A percentile compares a stretch with the other conserved stretches of the same genome.
These are phyloP conservation scores for Cyanistes caeruleus DNA, from an alignment of 2,113 vertebrate genomes.

Conservation along the genomic window DNA sequence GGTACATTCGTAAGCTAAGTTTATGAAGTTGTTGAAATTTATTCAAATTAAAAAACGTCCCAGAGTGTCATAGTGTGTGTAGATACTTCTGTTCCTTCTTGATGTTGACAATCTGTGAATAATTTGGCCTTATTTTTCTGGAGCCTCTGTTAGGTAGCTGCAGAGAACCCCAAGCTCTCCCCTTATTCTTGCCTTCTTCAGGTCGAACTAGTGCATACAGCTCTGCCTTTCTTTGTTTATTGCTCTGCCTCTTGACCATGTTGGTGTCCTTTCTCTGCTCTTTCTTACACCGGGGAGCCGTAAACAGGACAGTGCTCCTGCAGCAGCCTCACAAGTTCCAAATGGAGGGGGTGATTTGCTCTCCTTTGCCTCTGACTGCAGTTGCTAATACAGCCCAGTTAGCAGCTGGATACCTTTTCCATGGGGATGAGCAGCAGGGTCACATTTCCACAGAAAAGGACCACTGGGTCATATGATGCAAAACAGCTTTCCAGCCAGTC, in stretches of 20 bases:
- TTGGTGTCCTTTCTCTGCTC: background rate
- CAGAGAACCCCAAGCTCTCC: background rate
- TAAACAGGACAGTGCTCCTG: background rate
- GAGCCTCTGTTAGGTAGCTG: background rate
- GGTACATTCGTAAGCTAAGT: background rate
- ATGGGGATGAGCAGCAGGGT: background rate
- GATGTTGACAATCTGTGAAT: background rate
- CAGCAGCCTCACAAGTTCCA: background rate
- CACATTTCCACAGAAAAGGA: background rate
- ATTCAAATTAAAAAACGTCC: background rate
- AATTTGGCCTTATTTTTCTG: background rate
- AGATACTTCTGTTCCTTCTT: background rate
- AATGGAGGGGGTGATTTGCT: background rate
- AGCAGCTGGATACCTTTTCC: background rate
- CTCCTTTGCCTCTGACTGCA: background rate
- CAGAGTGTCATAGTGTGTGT: background rate
- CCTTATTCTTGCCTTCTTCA: background rate
- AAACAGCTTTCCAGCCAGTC: background rate
- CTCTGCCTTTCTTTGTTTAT: background rate
- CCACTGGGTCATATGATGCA: background rate
- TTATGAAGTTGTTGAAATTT: background rate
- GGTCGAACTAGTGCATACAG: background rate
- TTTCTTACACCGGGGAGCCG: background rate
- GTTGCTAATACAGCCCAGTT: background rate
- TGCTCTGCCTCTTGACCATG: background rate